Evolutionary conservation across 1,140 invertebrate species (phyloP), one percentile per base, ranked within the genome.

Genomic region (Spodoptera litura): DNA sequence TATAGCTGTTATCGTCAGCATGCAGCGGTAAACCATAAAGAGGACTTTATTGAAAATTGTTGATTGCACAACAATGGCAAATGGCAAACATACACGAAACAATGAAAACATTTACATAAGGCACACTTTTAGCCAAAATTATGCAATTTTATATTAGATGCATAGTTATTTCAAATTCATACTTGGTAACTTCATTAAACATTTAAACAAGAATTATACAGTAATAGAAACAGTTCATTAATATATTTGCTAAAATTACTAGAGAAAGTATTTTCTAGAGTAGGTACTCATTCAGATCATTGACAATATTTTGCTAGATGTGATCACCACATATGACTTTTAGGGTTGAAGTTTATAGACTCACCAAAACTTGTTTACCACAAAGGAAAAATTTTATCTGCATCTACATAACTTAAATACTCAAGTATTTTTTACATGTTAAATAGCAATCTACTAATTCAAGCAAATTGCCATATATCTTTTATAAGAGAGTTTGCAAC

Each of bases 41-140:
- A 80, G 86, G 85, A 90, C 86, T 93, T 91, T 93, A 94, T 93
- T 93, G 91, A 91, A 92, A 92, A 89, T 88, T 88, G 68, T 90
- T 92, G 89, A 93, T 94, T 94, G 86, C 91, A 92, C 89, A 94
- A 93, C 91, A 93, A 91, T 92, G 85, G 85, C 79, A 79, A 89
- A 86, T 82, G 81, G 87, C 84, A 90, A 88, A 88, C 86, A 88
- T 64, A 82, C 80, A 84, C 85, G 79, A 85, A 91, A 91, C 88
- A 89, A 91, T 89, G 87, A 87, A 85, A 88, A 84, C 80, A 84
- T 85, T 85, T 66, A n/a, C 52, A 77, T 31, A 68, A 79, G 83
- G 77, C 78, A 84, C 78, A 75, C 73, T 75, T 59, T 83, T 83
- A 84, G 83, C 70, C 71, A 62, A 68, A 80, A 84, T 90, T 90